Base-by-base conservation (phyloP, 2,113 vertebrate species). In the Gulo gulo region DNA sequence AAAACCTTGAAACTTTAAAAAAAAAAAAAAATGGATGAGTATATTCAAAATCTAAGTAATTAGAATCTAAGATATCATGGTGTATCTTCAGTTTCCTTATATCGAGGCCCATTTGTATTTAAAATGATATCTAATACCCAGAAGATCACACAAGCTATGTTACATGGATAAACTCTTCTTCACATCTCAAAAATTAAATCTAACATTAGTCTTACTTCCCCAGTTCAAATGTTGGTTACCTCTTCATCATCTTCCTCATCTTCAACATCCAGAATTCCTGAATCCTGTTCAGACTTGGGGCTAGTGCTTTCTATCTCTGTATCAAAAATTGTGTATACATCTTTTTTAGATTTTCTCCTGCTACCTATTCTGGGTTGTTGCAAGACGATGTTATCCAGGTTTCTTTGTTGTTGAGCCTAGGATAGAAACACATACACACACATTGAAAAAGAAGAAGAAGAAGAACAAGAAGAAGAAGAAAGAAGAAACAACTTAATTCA, bases 201-300 rank as follows among this genome's bases (percentile, higher is more conserved):
- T 36, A 83, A 80, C 63, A 95, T 69, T 7, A 45, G n/a, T 39
- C 34, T 83, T 42, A 91, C 31, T 78, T 71, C 31, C 65, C 52
- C 24, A 45, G n/a, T 24, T 57, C 79, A 95, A 78, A 47, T 73
- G n/a, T 74, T 42, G 59, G 45, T 99, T 98, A 99, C 99, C 98
- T 99, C 99, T 65, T 99, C 99, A 24, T 99, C 99, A 52, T 99
- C 99, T 93, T 99, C 99, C 91, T 99, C 99, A 80, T 99, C 99
- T 97, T 99, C 99, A 82, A 99, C 99, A 85, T 99, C 99, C 98
- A 99, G 98, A 98, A 99, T 99, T 55, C 99, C 99, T 6, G 99
- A 99, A 97, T 99, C 99, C 96, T 99, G 99, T 97, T 99, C 99
- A 0, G 99, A 99, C 96, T 99, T 97, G 16, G 99, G 99, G 86